phyloP scores from a whole-genome alignment of 2,888 invertebrate genomes.

The Hirtodrosophila alboralis region DNA sequence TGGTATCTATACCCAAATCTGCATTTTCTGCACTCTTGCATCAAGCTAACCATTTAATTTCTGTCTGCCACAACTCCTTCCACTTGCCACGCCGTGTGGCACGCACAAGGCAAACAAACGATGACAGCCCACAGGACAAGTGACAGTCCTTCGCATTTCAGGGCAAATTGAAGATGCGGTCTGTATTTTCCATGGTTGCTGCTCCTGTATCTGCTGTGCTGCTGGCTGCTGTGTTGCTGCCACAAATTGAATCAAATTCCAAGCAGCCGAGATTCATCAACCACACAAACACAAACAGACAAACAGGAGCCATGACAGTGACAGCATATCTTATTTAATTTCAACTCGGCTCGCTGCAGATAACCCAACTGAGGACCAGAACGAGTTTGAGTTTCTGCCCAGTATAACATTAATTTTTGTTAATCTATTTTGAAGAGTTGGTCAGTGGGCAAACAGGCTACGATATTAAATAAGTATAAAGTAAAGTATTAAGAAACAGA shows the following conservation, averaged over 20 bases:
- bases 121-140: conserved; percentile 25
- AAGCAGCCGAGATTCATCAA: conserved; percentile 52
- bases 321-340: conserved; percentile 76
- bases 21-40: conserved; percentile 10
- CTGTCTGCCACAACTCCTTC: not conserved
- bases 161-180: conserved; percentile 41
- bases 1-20: conserved; percentile 2
- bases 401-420: conserved; percentile 76
- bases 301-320: conserved; percentile 50
- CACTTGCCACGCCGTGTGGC: conserved; percentile 27
- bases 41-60: conserved; percentile 11
- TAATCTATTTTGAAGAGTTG: conserved; percentile 75
- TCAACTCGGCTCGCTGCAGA: conserved; percentile 47
- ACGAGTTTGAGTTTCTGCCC: conserved; percentile 35
- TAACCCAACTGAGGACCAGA: conserved; percentile 28
- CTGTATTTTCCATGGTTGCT: conserved; percentile 20
- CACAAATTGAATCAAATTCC: conserved; percentile 73
- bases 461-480: not conserved
- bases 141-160: conserved; percentile 31
- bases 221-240: conserved; percentile 14
- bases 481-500: conserved; percentile 5
- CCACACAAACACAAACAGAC: conserved; percentile 22
- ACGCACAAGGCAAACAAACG: conserved; percentile 37
- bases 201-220: conserved; percentile 16
- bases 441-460: conserved; percentile 43